Conservation (phyloP, 2,888 invertebrate species). For the Eupeodes luniger region DNA sequence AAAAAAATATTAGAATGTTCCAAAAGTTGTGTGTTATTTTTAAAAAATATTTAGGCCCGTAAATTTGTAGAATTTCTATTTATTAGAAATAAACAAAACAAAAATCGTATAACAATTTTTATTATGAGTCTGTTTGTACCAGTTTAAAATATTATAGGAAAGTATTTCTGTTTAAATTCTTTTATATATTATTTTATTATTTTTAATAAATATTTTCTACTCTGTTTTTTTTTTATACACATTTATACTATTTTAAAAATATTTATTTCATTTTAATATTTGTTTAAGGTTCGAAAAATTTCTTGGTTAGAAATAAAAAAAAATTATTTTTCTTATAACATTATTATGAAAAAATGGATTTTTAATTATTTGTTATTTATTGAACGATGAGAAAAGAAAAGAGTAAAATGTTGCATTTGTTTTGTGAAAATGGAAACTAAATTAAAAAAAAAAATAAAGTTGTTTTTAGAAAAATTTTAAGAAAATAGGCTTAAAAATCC, state of each 20-base stretch:
- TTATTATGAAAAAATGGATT: conserved; percentile 48
- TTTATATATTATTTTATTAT: conserved; percentile 2
- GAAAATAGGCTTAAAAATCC: conserved; percentile 73
- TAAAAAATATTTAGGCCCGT: conserved; percentile 54
- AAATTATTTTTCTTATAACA: conserved; percentile 12
- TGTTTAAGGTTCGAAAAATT: conserved; percentile 55
- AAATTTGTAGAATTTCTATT: conserved; percentile 58
- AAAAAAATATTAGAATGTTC: conserved; percentile 70
- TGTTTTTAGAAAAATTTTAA: conserved; percentile 74
- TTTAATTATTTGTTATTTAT: conserved; percentile 72
- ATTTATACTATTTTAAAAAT: conserved; percentile 35
- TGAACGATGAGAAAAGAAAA: conserved; percentile 30
- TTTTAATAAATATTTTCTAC: conserved; percentile 39
- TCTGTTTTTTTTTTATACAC: conserved; percentile 50
- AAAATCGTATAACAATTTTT: conserved; percentile 65
- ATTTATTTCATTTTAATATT: conserved; percentile 39
- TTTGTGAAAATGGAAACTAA: conserved; percentile 57
- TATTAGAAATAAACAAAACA: conserved; percentile 58
- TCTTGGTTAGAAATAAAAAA: conserved; percentile 46
- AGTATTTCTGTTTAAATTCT: conserved; percentile 68
- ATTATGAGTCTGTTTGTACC: conserved; percentile 66
- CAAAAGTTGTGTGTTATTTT: conserved; percentile 73
- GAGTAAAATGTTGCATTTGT: conserved; percentile 61
- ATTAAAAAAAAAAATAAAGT: conserved; percentile 45
- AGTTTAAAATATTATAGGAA: conserved; percentile 59